phyloP scores from a whole-genome alignment of 1,140 invertebrate species.

The Choristoneura fumiferana region DNA sequence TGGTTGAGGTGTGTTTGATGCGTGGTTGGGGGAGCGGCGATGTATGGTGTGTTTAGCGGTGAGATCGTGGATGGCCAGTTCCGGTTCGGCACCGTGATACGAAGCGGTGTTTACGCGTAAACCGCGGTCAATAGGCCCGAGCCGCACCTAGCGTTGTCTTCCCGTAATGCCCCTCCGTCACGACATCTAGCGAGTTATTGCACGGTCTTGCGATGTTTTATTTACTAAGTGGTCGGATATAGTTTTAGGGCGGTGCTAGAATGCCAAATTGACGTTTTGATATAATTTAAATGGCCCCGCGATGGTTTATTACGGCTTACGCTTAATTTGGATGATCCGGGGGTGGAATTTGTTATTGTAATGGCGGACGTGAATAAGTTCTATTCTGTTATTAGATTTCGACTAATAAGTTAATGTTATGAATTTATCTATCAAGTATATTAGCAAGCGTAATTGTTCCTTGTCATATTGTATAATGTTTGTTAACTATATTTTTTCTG shows the following conservation, averaged over 20 bases:
- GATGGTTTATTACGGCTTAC: background rate
- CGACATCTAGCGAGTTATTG: constrained; percentile 65
- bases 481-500: too few species aligned
- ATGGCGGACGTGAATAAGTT: background rate
- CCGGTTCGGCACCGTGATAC: constrained; percentile 25
- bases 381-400: too few species aligned
- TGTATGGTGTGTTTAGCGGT: constrained; percentile 19
- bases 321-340: constrained; percentile 14
- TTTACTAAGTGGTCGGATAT: constrained; percentile 58
- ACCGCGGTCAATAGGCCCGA: constrained; percentile 66
- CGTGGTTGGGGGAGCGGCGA: background rate
- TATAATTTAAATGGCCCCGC: constrained; percentile 32
- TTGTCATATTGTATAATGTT: too few species aligned
- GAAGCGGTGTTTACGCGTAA: constrained; percentile 60
- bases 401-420: too few species aligned
- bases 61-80: constrained; percentile 9
- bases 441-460: too few species aligned
- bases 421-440: too few species aligned
- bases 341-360: background rate
- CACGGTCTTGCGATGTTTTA: constrained; percentile 47
- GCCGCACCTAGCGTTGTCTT: constrained; percentile 68
- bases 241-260: constrained; percentile 36
- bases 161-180: constrained; percentile 58
- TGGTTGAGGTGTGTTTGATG: background rate
- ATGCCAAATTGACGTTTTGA: constrained; percentile 56